phyloP scores from a whole-genome alignment of 2,113 vertebrate species.

The Gymnarchus niloticus region DNA sequence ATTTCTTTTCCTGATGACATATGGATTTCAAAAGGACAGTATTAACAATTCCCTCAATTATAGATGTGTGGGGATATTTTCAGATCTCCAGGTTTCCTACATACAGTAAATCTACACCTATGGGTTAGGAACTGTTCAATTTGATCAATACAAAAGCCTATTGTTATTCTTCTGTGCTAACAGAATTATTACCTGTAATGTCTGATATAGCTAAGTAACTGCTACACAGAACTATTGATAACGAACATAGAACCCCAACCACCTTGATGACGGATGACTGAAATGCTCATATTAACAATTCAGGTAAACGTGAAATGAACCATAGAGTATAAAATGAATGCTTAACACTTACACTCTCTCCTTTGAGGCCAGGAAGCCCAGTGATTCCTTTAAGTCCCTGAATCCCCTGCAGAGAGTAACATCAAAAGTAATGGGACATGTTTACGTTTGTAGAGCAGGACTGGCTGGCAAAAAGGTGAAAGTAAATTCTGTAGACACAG shows the following conservation, averaged over 20 bases:
- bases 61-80: no score
- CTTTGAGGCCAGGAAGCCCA: conserved; percentile 86
- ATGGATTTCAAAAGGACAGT: not conserved
- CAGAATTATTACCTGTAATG: not conserved
- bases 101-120: no score
- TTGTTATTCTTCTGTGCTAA: not conserved
- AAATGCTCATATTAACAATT: not conserved
- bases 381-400: conserved; percentile 83
- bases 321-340: not conserved
- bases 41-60: not conserved
- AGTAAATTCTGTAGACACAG: not conserved
- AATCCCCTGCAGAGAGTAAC: conserved; percentile 62
- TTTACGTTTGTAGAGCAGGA: not conserved
- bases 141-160: not conserved
- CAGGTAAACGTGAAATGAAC: not conserved
- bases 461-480: not conserved
- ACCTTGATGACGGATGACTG: not conserved
- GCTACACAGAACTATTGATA: not conserved
- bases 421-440: not conserved
- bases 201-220: not conserved
- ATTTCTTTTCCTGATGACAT: not conserved
- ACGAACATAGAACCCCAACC: not conserved
- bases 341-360: conserved; percentile 60
- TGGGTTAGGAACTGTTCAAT: no score
- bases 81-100: no score